Base-by-base conservation (phyloP, 1,140 invertebrate genomes). In the Scaptomyza hsui region DNA sequence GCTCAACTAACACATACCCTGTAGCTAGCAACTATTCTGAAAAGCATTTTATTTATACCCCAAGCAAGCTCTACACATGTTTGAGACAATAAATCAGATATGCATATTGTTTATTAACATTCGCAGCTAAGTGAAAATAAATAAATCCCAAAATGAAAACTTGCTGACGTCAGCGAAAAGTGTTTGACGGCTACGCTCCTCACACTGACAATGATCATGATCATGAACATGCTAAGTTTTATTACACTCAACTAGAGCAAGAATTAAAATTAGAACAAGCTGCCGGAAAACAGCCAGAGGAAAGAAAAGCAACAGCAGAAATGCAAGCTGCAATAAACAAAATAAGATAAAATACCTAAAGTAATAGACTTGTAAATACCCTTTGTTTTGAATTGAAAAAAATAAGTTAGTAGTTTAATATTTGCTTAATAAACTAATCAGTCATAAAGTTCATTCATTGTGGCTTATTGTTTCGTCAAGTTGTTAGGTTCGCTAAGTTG, bases 1-100 rank as follows among this genome's bases (percentile, higher is more conserved):
- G 2, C 9, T 2, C 16, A 19, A 44, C 41, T 10, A 44, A 44
- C 16, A 10, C 3, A 10, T 44, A 19, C 41, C 16, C 26, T 29
- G 26, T 24, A 24, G 24, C 24, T 24, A 24, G 6, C 4, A 24
- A 5, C 24, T 6, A 24, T 24, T 24, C 24, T n/a, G 6, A 24
- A 24, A 24, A 24, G 24, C 24, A 5, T 6, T 4, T 24, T 24
- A 0, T 24, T n/a, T n/a, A n/a, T n/a, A n/a, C n/a, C n/a, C n/a
- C n/a, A n/a, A n/a, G n/a, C n/a, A 26, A 7, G 26, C 9, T 29
- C 7, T 7, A 47, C 49, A 53, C 19, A 16, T 56, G 45, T 48
- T 49, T 29, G 12, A 37, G 39, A 60, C 29, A 53, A 15, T 61
- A 45, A 69, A 61, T 69, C 41, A 69, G 12, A 4, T 19, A 19